Evolutionary conservation across 1,140 invertebrate genomes (phyloP), one percentile per base, ranked within the genome.

Genomic region (Drosophila tsacasi): DNA sequence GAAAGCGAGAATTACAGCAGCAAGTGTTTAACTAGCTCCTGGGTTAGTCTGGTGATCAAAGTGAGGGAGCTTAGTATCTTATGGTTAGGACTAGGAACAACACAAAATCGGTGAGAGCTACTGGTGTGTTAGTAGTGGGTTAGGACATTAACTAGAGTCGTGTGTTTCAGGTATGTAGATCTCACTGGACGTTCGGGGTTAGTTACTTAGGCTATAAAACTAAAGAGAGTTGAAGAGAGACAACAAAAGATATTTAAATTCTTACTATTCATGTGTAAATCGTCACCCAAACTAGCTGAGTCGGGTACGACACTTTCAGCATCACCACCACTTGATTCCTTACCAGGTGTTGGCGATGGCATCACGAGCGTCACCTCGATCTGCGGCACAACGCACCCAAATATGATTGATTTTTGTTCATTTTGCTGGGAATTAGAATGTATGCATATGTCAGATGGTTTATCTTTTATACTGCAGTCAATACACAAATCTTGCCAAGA

Each of bases 331-430:
- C 96, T 97, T 73, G 96, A 97, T 94, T 97, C 96, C 93, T 97
- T 96, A 21, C 96, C 96, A 58, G 96, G 95, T 83, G 95, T 96
- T 85, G 95, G 95, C 35, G 96, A 96, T 61, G 97, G 96, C 95
- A 98, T 97, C 49, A 98, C 96, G 72, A 98, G 95, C 0, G 97
- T 98, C 42, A 98, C 94, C 93, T 98, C 97, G 9, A 98, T 94
- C 93, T 98, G 97, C 17, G 97, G 96, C 62, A 98, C 94, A 49
- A 97, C 93, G 37, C 96, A 94, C 10, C 96, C 97, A 25, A 97
- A 93, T 30, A 96, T 95, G 60, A 97, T 92, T 9, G 96, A 96
- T 74, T 96, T 95, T 81, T 92, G 85, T 63, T 83, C 82, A 73
- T 91, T 92, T 92, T 93, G 91, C 91, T 92, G 65, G 2, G 19